These are phyloP conservation scores for Catagonus wagneri DNA, from an alignment of 2,113 vertebrate genomes.

Conservation along the genomic window DNA sequence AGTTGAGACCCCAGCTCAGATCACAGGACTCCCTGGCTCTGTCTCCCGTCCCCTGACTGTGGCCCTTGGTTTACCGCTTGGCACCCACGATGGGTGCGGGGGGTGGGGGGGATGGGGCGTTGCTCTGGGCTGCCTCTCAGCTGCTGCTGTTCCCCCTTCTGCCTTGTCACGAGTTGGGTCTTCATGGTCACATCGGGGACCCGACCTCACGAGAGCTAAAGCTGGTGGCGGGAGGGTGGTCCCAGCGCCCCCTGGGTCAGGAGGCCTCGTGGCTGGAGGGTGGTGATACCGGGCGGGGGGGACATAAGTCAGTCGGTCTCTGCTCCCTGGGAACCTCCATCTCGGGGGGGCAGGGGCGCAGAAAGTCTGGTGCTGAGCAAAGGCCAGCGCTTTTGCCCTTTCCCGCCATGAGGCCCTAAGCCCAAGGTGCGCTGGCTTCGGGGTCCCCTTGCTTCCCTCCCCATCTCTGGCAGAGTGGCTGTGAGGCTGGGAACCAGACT, in stretches of 20 bases:
- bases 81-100: neutral
- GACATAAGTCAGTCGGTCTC: neutral
- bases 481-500: neutral
- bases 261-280: conserved; percentile 11
- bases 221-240: neutral
- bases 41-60: neutral
- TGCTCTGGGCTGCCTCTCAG: neutral
- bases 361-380: conserved; percentile 13
- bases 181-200: neutral
- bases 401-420: neutral
- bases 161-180: conserved; percentile 28
- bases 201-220: conserved; percentile 5
- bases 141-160: neutral
- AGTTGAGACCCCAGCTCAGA: conserved; percentile 16
- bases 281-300: neutral
- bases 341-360: neutral
- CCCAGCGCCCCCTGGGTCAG: neutral
- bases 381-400: neutral
- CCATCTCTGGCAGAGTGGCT: neutral
- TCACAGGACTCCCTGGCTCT: neutral
- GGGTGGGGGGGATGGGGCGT: too few species aligned
- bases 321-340: neutral
- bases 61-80: conserved; percentile 39
- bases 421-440: neutral
- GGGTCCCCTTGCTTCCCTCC: neutral